Conservation (phyloP, 2,113 vertebrate species). For the Tretioscincus oriximinensis region DNA sequence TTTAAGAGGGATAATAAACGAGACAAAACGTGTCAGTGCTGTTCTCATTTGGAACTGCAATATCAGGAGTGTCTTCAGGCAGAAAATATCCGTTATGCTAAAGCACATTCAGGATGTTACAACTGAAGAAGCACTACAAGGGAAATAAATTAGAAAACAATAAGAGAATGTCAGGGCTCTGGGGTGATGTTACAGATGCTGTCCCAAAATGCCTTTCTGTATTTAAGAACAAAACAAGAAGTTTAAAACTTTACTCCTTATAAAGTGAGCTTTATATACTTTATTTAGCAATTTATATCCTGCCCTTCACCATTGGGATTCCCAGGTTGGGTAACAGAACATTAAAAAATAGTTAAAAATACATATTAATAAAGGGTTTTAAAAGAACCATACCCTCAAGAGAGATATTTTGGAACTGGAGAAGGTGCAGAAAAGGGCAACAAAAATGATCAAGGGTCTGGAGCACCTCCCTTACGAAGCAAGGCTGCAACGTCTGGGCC, state of each 20-base stretch:
- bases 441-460: too few relatives aligned
- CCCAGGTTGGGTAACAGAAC: too few relatives aligned
- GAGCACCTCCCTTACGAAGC: too few relatives aligned
- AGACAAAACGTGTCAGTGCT: not conserved
- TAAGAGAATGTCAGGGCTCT: not conserved
- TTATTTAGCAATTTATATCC: too few relatives aligned
- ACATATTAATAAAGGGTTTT: too few relatives aligned
- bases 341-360: too few relatives aligned
- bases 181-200: not conserved
- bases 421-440: too few relatives aligned
- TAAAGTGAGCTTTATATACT: not conserved
- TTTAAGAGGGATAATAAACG: not conserved
- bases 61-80: not conserved
- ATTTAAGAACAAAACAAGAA: not conserved
- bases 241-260: not conserved
- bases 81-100: conserved; percentile 8
- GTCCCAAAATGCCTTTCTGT: not conserved
- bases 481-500: too few relatives aligned
- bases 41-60: not conserved
- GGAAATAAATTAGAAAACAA: not conserved
- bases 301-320: too few relatives aligned
- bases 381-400: too few relatives aligned
- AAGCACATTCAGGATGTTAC: not conserved
- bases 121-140: not conserved
- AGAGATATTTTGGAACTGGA: too few relatives aligned